Conservation (phyloP, 2,113 vertebrate species). For the Oncorhynchus keta region DNA sequence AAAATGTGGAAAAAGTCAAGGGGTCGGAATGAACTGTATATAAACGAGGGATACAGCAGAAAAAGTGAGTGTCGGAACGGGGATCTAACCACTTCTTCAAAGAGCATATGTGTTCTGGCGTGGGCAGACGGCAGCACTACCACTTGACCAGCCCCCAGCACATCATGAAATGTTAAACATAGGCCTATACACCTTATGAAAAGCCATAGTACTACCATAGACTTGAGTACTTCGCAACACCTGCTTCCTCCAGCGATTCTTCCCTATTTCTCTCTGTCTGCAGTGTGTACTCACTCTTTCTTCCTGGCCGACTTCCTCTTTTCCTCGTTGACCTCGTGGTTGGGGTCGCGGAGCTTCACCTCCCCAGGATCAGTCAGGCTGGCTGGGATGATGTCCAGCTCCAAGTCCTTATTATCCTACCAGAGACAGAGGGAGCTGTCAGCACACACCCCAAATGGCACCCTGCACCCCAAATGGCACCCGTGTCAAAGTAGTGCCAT, state of each 20-base stretch:
- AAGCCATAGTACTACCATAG: background rate
- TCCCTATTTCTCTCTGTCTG: background rate
- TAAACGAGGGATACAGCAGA: too few relatives aligned
- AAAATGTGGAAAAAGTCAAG: too few relatives aligned
- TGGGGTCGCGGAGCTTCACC: slow-evolving; percentile 92
- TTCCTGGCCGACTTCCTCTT: slow-evolving; percentile 96
- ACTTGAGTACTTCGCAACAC: background rate
- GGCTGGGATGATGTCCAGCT: slow-evolving; percentile 94
- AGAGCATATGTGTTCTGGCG: too few relatives aligned
- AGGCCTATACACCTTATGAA: background rate
- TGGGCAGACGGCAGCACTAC: too few relatives aligned
- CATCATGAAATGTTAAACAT: background rate
- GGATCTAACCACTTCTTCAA: too few relatives aligned
- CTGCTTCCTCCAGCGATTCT: background rate
- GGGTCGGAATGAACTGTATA: too few relatives aligned
- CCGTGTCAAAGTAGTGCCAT: background rate
- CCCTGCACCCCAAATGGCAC: background rate
- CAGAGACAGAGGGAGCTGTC: background rate
- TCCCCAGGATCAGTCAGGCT: slow-evolving; percentile 92
- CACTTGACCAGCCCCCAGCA: too few relatives aligned
- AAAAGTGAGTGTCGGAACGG: too few relatives aligned
- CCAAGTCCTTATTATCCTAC: slow-evolving; percentile 93
- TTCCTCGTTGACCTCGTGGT: slow-evolving; percentile 94
- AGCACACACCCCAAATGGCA: background rate
- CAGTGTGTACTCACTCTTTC: slow-evolving; percentile 88